phyloP scores from a whole-genome alignment of 23 tunicate species.

The Phallusia fumigata region DNA sequence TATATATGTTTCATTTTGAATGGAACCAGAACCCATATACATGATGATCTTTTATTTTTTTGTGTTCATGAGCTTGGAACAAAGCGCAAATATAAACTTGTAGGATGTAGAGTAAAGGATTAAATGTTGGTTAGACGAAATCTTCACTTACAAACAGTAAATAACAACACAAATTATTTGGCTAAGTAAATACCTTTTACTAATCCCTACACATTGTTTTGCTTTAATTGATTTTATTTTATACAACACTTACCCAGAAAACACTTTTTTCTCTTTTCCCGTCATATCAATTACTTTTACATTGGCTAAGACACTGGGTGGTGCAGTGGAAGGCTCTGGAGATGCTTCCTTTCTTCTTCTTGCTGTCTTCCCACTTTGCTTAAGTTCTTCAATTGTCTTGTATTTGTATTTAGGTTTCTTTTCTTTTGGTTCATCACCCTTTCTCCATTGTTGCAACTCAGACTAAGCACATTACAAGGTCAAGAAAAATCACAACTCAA shows the following conservation, averaged over 20 bases:
- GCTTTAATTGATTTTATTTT: background rate
- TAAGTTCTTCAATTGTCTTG: constrained; percentile 88
- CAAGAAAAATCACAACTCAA: constrained; percentile 4
- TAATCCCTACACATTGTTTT: background rate
- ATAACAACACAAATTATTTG: no score
- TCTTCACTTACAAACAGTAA: no score
- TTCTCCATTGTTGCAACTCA: constrained; percentile 79
- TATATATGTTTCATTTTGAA: no score
- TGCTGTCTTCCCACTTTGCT: constrained; percentile 61
- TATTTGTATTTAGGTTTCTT: constrained; percentile 85
- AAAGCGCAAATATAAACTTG: no score
- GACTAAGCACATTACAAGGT: constrained; percentile 4
- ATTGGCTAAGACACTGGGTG: constrained; percentile 46
- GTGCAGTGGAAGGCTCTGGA: constrained; percentile 8
- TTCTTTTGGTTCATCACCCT: constrained; percentile 46
- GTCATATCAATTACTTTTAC: constrained; percentile 99
- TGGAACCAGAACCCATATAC: no score
- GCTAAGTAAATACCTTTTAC: no score
- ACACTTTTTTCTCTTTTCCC: constrained; percentile 90
- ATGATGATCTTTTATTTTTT: no score
- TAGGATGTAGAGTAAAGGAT: no score
- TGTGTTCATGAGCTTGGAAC: no score
- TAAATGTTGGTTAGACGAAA: no score
- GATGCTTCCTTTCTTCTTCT: constrained; percentile 42
- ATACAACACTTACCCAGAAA: constrained; percentile 68